Evolutionary conservation across 2,797 vertebrate genomes (phyloP), one percentile per base, ranked within the genome.

Genomic region (Amniataba percoides): DNA sequence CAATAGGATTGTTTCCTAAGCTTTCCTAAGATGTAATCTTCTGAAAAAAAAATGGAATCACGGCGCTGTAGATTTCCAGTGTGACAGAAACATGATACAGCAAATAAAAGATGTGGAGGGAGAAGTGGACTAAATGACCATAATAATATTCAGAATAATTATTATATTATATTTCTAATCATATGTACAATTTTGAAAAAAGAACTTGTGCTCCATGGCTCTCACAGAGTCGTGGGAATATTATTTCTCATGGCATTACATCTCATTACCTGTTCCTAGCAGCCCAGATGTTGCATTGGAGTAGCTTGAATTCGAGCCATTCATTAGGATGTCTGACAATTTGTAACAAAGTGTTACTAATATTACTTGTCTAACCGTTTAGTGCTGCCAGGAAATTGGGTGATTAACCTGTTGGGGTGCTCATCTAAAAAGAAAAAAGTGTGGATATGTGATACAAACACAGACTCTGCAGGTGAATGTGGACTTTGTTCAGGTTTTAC

Each of bases 381-480:
- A 0, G 31, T 63, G 21, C 14, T 39, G 18, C 27, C 34, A 13
- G 31, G n/a, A 48, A 49, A 31, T 2, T 2, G 10, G 48, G 14
- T 43, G n/a, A 25, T 15, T 15, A 10, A 53, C 21, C 39, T 27
- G 15, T 6, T 52, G 12, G 40, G 16, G 15, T 40, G 27, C 15
- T 63, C 27, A 52, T 4, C 2, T 48, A 43, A 5, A 2, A n/a
- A 4, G 40, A 13, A n/a, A 4, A 49, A 13, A 3, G 36, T 34
- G 25, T 31, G 40, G 27, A 16, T 56, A 16, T n/a, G 34, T 70
- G 42, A 74, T 42, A 7, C 15, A 75, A 25, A 34, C 53, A 18
- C 7, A 55, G 62, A 36, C 62, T 74, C 65, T 63, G 63, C 58
- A 69, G 23, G 48, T 80, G 76, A 60, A 39, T 23, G 27, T n/a